These are phyloP conservation scores for Hepsetus odoe DNA, from an alignment of 2,113 vertebrate genomes.

Conservation along the genomic window DNA sequence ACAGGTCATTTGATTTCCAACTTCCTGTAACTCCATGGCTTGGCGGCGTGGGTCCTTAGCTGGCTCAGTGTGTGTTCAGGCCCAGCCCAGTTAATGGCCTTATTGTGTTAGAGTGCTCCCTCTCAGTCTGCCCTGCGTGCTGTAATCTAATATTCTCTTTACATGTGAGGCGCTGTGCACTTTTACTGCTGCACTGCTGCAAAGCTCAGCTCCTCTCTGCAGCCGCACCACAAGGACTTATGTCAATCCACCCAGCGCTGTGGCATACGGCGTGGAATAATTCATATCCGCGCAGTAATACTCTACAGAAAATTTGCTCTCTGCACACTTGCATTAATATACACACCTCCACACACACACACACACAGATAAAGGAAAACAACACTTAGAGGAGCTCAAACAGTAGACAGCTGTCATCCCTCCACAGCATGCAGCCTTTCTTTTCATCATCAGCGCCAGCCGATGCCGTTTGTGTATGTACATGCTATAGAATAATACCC, in stretches of 20 bases:
- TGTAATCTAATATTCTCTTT: slow-evolving; percentile 61
- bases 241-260: slow-evolving; percentile 39
- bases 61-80: slow-evolving; percentile 24
- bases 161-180: slow-evolving; percentile 37
- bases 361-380: slow-evolving; percentile 27
- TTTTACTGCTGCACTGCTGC: slow-evolving; percentile 32
- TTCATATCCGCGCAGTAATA: slow-evolving; percentile 44
- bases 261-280: slow-evolving; percentile 44
- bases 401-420: slow-evolving; percentile 46
- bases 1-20: slow-evolving; percentile 45
- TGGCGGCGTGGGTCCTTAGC: slow-evolving; percentile 11
- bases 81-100: slow-evolving; percentile 50
- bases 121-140: slow-evolving; percentile 39
- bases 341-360: slow-evolving; percentile 26
- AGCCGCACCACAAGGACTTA: slow-evolving; percentile 47
- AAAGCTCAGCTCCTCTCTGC: slow-evolving; percentile 30
- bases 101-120: slow-evolving; percentile 55
- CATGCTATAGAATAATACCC: slow-evolving; percentile 18
- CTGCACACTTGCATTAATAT: slow-evolving; percentile 8
- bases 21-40: slow-evolving; percentile 33
- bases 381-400: slow-evolving; percentile 33
- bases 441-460: slow-evolving; percentile 25
- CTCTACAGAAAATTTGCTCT: slow-evolving; percentile 31
- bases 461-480: not conserved
- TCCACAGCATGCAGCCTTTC: slow-evolving; percentile 25